Evolutionary conservation across 2,113 vertebrate species (phyloP).

Genomic region (Solea senegalensis): DNA sequence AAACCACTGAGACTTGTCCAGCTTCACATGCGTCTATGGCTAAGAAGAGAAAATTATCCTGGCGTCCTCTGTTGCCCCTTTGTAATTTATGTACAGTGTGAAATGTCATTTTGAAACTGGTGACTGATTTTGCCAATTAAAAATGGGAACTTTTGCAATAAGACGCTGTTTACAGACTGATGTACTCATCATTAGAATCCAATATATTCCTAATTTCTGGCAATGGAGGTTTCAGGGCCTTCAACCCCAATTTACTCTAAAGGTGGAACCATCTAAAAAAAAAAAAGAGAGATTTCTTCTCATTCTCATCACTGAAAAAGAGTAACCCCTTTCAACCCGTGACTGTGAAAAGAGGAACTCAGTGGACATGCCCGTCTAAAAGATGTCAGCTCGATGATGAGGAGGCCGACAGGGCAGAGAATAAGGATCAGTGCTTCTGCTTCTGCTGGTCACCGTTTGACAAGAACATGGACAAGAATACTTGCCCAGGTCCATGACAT

Average conservation of each 20-base stretch:
- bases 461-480: slow-evolving; percentile 40
- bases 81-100: too few relatives aligned
- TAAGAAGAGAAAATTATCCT: too few relatives aligned
- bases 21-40: too few relatives aligned
- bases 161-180: not conserved
- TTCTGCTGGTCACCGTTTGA: slow-evolving; percentile 20
- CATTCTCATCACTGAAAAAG: slow-evolving; percentile 32
- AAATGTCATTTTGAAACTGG: too few relatives aligned
- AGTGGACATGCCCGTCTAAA: slow-evolving; percentile 35
- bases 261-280: slow-evolving; percentile 38
- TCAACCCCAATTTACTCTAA: slow-evolving; percentile 31
- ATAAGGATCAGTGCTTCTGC: slow-evolving; percentile 29
- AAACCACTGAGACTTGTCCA: too few relatives aligned
- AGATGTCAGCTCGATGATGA: slow-evolving; percentile 47
- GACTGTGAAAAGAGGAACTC: slow-evolving; percentile 33
- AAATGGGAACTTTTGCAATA: too few relatives aligned
- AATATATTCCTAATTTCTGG: slow-evolving; percentile 28
- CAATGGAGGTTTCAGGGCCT: slow-evolving; percentile 20
- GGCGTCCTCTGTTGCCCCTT: too few relatives aligned
- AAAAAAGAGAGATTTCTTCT: slow-evolving; percentile 59
- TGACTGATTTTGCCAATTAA: too few relatives aligned
- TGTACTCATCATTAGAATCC: slow-evolving; percentile 11
- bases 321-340: slow-evolving; percentile 17
- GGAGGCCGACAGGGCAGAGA: slow-evolving; percentile 37
- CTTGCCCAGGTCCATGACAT: slow-evolving; percentile 43